Evolutionary conservation across 1,140 invertebrate species (phyloP), one percentile per base, ranked within the genome.

Genomic region (Thereuonema tuberculata): DNA sequence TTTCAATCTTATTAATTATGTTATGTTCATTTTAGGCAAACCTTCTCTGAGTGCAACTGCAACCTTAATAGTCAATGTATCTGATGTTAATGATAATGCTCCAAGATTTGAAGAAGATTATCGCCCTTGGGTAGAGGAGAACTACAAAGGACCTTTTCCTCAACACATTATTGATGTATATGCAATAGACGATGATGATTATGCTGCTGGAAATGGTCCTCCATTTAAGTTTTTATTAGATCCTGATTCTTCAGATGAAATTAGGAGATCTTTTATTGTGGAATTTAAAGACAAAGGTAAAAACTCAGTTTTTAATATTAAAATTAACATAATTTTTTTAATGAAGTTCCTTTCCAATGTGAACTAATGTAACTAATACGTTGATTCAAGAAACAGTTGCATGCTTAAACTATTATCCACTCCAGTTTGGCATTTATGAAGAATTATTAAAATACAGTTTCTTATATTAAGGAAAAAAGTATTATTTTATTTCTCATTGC

Each of bases 41-140:
- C 59, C 59, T 21, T 15, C 49, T 2, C 25, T 31, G n/a, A 53
- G 49, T 5, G 3, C 59, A 3, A 60, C 59, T 2, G 59, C 59
- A 24, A 60, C 59, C 29, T 27, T 60, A 37, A 28, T 37, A 5
- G 59, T 93, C 23, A 80, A 84, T 67, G 78, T 91, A 1, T 74
- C 81, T 67, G 89, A 93, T 67, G 87, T 90, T 0, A 93, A 93
- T 66, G 89, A 93, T 69, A 87, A 89, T 66, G 86, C 89, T 63
- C 90, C 89, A 0, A 81, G 81, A 61, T 92, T 92, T 68, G 83
- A 78, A 5, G 85, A 89, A 72, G 79, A 87, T 15, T 77, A 83
- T 63, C 80, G 80, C 49, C 89, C 85, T 1, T 86, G 79, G 71
- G 87, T 91, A 2, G 69, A 87, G 63, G 89, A 91, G 76, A 89